These are phyloP conservation scores for Lasioglossum lativentre DNA, from an alignment of 2,888 invertebrate species.

Conservation along the genomic window DNA sequence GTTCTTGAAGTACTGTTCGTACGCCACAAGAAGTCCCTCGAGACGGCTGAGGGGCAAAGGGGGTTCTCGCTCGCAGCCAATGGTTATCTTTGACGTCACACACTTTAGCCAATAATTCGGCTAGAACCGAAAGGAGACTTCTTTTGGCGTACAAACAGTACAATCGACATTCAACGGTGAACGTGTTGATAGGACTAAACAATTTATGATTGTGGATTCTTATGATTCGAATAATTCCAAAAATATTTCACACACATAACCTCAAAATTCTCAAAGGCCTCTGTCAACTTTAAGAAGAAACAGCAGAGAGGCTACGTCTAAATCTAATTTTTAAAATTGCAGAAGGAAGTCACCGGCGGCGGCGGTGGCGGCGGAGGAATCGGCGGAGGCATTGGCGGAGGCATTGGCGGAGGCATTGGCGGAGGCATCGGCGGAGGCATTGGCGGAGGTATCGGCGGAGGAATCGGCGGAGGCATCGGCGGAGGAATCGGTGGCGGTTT, in stretches of 20 bases:
- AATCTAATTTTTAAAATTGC: slow-evolving; percentile 35
- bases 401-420: slow-evolving; percentile 77
- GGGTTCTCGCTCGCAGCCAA: no score
- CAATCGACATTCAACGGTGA: no score
- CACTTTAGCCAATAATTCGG: no score
- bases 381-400: slow-evolving; percentile 73
- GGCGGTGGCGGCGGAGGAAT: slow-evolving; percentile 76
- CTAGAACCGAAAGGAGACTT: no score
- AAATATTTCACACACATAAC: not conserved
- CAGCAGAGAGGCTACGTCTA: not conserved
- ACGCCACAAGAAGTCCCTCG: no score
- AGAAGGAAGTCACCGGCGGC: slow-evolving; percentile 77
- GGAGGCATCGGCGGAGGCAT: slow-evolving; percentile 74
- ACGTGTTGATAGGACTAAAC: no score
- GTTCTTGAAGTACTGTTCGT: no score
- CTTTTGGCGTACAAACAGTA: no score
- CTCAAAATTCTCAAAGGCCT: not conserved
- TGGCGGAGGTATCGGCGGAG: slow-evolving; percentile 75
- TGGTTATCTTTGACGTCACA: no score
- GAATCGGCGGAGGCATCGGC: slow-evolving; percentile 76
- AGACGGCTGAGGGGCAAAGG: no score
- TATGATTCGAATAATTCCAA: no score
- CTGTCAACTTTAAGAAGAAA: not conserved
- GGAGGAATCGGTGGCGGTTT: slow-evolving; percentile 76
- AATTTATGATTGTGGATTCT: no score